Percentiles rank a stretch among this genome's conserved stretches.
phyloP scores from a whole-genome alignment of 2,888 invertebrate genomes.

The Tipula helvola region DNA sequence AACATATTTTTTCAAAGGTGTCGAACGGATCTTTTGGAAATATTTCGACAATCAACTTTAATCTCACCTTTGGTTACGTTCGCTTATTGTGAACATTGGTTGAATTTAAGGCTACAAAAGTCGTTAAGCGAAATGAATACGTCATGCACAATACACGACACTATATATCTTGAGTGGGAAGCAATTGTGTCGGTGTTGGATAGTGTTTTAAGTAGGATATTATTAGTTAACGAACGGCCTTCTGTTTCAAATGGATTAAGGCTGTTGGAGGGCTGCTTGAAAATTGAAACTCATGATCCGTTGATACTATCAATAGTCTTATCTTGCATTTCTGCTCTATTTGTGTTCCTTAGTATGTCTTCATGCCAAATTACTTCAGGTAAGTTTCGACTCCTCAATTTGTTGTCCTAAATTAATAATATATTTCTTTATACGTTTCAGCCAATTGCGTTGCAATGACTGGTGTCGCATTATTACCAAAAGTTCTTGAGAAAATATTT shows the following conservation, averaged over 20 bases:
- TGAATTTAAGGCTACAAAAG: constrained; percentile 58
- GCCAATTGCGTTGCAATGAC: constrained; percentile 47
- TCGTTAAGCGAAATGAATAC: constrained; percentile 34
- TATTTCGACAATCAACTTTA: constrained; percentile 66
- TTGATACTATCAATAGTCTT: constrained; percentile 68
- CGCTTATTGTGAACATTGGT: constrained; percentile 71
- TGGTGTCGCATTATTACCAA: constrained; percentile 55
- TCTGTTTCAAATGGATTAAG: constrained; percentile 61
- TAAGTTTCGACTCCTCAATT: background rate
- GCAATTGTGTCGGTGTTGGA: constrained; percentile 65
- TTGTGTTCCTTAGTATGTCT: constrained; percentile 81
- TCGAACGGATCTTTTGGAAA: constrained; percentile 69
- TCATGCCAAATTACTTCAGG: constrained; percentile 58
- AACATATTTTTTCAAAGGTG: constrained; percentile 69
- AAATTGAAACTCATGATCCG: constrained; percentile 64
- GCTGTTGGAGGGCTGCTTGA: constrained; percentile 65
- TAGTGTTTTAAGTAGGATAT: constrained; percentile 66
- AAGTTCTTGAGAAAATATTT: constrained; percentile 81
- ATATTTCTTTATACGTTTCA: constrained; percentile 18
- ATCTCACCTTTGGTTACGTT: constrained; percentile 74
- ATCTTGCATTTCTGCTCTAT: constrained; percentile 85
- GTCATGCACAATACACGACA: constrained; percentile 42
- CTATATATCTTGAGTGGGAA: constrained; percentile 74
- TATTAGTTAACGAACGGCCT: constrained; percentile 61
- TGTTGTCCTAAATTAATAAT: background rate